Evolutionary conservation across 2,888 invertebrate genomes (phyloP), one percentile per base, ranked within the genome.

Genomic region (Plusia festucae): DNA sequence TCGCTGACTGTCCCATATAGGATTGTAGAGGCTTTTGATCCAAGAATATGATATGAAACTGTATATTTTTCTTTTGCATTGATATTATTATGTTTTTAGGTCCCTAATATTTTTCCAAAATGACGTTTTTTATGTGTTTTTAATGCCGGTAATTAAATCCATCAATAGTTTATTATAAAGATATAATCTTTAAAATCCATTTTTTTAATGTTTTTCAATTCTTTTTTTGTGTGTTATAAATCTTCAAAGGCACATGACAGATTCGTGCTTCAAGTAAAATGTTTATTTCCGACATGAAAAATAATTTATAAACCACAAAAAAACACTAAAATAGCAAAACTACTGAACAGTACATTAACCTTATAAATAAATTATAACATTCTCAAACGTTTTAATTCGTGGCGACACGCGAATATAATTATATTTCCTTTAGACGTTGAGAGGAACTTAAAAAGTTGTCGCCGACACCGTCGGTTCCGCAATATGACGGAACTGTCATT

Each of bases 401-500:
- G 56, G 60, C 64, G 51, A 58, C 49, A 60, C 55, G 55, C 51
- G 62, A 76, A 68, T 76, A 54, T 63, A 73, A 79, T 79, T 68
- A 68, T 75, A 77, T 79, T 79, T 77, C 68, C 77, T 68, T 68
- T 72, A 13, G 55, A 68, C 72, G 53, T 56, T 20, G 61, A 65
- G 66, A 76, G 66, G 66, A 76, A 79, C 72, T 78, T 72, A 68
- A 79, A 78, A 78, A 77, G 68, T 76, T 75, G 68, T 73, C 66
- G 56, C 24, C 60, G 64, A 76, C 72, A 72, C 65, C 76, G 66
- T 57, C 53, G 62, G 68, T 79, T 78, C 80, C 80, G 77, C 68
- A 79, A 63, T 73, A 77, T 77, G 80, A 73, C 77, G 80, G 73
- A 66, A 65, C 74, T 79, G 78, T 79, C 80, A 73, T 78, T 78